Evolutionary conservation across 2,113 vertebrate genomes (phyloP).

Genomic region (Lates calcarifer): DNA sequence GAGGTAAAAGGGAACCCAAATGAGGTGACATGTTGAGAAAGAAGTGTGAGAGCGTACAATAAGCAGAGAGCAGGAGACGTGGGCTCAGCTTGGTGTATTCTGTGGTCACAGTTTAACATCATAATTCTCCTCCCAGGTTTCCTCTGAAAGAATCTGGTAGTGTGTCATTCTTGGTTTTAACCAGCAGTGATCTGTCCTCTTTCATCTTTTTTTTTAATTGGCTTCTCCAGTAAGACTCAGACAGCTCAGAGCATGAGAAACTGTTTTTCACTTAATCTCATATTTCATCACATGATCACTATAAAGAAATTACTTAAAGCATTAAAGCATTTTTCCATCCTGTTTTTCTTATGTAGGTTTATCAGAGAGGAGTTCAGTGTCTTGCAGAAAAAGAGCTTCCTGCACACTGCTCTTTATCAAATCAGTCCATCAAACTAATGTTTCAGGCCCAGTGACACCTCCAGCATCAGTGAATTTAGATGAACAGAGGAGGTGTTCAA

Average conservation of each 20-base stretch:
- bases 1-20: neutral
- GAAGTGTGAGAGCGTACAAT: neutral
- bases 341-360: neutral
- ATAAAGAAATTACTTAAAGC: neutral
- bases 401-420: neutral
- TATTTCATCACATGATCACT: slow-evolving; percentile 11
- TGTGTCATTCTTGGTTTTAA: slow-evolving; percentile 18
- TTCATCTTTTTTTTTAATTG: slow-evolving; percentile 54
- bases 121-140: slow-evolving; percentile 14
- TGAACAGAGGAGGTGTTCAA: neutral
- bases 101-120: neutral
- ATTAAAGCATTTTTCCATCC: neutral
- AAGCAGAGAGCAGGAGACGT: neutral
- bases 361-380: neutral
- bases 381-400: neutral
- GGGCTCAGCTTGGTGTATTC: slow-evolving; percentile 10
- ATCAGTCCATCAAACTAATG: neutral
- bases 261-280: slow-evolving; percentile 23
- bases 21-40: neutral
- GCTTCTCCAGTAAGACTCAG: slow-evolving; percentile 4
- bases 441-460: neutral
- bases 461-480: neutral
- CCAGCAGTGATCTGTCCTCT: slow-evolving; percentile 20
- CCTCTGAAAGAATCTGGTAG: neutral
- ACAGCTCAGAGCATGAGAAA: neutral